Conservation (phyloP, 2,888 invertebrate species). For the Julus scandinavius region DNA sequence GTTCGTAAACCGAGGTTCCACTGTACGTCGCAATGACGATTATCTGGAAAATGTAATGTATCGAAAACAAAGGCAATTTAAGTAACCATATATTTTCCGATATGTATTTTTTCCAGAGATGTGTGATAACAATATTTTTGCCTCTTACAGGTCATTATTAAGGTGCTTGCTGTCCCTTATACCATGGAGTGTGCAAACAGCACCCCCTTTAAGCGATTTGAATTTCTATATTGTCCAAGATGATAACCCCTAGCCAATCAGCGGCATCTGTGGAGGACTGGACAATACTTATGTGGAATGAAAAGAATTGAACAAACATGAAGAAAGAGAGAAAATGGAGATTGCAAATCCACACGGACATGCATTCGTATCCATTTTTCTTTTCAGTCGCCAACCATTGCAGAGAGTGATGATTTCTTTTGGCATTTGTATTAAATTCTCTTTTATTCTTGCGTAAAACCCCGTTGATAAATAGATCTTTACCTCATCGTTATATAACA, state of each 20-base stretch:
- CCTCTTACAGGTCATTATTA: too few species aligned
- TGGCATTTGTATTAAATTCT: conserved; percentile 1
- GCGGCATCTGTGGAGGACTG: background rate
- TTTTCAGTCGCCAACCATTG: background rate
- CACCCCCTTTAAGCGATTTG: background rate
- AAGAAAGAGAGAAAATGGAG: background rate
- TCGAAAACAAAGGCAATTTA: too few species aligned
- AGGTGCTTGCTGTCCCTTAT: too few species aligned
- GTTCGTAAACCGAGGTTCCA: too few species aligned
- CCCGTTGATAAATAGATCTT: conserved; percentile 1
- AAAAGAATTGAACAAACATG: background rate
- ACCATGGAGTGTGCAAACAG: background rate
- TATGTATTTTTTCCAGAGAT: too few species aligned
- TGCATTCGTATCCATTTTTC: background rate
- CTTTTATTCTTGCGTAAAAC: background rate
- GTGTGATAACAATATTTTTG: too few species aligned
- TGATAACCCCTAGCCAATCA: background rate
- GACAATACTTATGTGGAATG: background rate
- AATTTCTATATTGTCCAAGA: background rate
- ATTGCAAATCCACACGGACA: background rate
- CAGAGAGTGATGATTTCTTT: background rate
- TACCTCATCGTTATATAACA: background rate
- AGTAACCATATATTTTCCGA: too few species aligned
- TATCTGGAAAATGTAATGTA: too few species aligned
- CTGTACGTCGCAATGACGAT: too few species aligned